Evolutionary conservation across 2,797 vertebrate species (phyloP), one percentile per base, ranked within the genome.

Genomic region (Poecilia picta): DNA sequence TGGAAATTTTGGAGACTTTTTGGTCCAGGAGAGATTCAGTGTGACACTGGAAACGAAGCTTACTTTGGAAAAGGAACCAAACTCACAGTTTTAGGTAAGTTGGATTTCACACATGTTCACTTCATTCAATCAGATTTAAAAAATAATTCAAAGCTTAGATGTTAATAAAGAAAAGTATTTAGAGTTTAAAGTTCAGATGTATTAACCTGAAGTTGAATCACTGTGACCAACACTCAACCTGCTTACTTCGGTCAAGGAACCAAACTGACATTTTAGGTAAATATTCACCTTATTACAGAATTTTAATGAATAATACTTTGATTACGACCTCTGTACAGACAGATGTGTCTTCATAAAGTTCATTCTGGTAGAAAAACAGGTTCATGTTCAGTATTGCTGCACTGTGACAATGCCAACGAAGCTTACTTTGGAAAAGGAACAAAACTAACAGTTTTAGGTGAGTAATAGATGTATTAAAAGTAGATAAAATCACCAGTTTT

Each of bases 371-470:
- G 28, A 51, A 13, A 72, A 75, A 47, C 5, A 79, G 77, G 73
- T 90, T 91, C 12, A 20, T 89, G 90, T 51, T 83, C 33, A 82
- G 85, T 77, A 47, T 76, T 57, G 59, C 74, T 79, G 18, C 85
- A 92, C 92, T 84, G 92, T 94, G 93, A 91, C 82, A 85, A 88
- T 8, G 5, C 1, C 43, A 12, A 41, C 20, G 82, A 84, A 28
- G 81, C 89, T 87, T 66, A n/a, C 79, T 85, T 96, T 20, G 43
- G 33, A 33, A 33, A 33, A 33, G 33, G 33, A 33, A 33, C 33
- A 15, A 90, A 80, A 74, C 87, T 96, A 68, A 94, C 92, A 1
- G 95, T 96, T 85, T 13, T 93, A 73, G 95, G 95, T 96, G 87
- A 94, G 94, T 72, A 23, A 76, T 8, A 39, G n/a, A 43, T 2